A percentile compares a stretch with the other conserved stretches of the same genome.
Evolutionary conservation across 2,888 invertebrate genomes (phyloP).

Genomic region (Synergus gifuensis): DNA sequence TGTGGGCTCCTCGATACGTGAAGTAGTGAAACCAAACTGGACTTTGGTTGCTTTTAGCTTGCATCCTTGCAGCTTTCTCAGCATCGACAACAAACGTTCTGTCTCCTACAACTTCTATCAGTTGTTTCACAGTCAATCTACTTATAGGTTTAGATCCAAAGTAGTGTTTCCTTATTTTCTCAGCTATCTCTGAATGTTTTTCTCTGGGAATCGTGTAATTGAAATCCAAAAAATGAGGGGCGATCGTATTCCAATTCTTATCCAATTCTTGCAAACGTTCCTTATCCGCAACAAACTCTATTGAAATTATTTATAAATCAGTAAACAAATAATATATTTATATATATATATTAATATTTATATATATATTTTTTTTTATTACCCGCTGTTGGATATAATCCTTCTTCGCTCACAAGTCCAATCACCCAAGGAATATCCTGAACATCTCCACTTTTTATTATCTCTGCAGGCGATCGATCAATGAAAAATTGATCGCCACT

Average conservation of each 20-base stretch:
- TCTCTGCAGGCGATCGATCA: slow-evolving; percentile 82
- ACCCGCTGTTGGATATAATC: slow-evolving; percentile 85
- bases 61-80: slow-evolving; percentile 81
- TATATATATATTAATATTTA: not conserved
- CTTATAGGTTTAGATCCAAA: slow-evolving; percentile 79
- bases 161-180: slow-evolving; percentile 80
- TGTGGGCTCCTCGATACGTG: slow-evolving; percentile 81
- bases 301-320: slow-evolving; percentile 37
- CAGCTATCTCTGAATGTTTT: slow-evolving; percentile 78
- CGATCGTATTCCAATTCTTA: slow-evolving; percentile 81
- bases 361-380: slow-evolving; percentile 28
- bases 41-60: slow-evolving; percentile 80
- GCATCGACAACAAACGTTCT: slow-evolving; percentile 82
- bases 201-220: slow-evolving; percentile 80
- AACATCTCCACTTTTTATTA: slow-evolving; percentile 81
- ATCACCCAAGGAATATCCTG: slow-evolving; percentile 86
- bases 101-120: slow-evolving; percentile 82
- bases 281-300: slow-evolving; percentile 75
- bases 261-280: slow-evolving; percentile 79
- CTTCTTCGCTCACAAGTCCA: slow-evolving; percentile 85
- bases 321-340: not conserved
- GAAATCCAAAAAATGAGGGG: slow-evolving; percentile 82
- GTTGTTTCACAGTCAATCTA: slow-evolving; percentile 61
- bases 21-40: slow-evolving; percentile 85
- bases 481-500: slow-evolving; percentile 82